These are phyloP conservation scores for Carapus acus DNA, from an alignment of 2,797 vertebrate species.

Conservation along the genomic window DNA sequence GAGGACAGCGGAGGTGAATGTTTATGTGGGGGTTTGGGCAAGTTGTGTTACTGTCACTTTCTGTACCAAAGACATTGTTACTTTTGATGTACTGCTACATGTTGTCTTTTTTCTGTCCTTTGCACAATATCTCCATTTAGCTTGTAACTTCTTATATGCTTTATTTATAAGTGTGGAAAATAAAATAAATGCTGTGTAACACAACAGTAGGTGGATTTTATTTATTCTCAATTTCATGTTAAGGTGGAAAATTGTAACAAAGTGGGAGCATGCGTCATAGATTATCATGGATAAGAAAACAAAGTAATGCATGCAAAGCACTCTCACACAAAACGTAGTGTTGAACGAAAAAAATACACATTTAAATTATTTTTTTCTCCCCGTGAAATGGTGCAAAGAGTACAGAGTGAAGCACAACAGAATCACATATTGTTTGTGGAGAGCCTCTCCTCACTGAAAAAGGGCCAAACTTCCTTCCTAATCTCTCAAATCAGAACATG, in stretches of 20 bases:
- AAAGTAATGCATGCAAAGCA: not conserved
- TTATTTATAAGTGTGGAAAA: conserved; percentile 30
- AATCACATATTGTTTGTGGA: conserved; percentile 11
- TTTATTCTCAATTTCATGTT: not conserved
- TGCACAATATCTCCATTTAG: conserved; percentile 6
- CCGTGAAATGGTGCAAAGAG: conserved; percentile 8
- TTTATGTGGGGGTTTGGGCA: conserved; percentile 9
- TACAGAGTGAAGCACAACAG: not conserved
- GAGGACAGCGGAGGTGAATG: conserved; percentile 4
- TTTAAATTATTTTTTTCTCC: not conserved
- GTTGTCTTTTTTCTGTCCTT: conserved; percentile 13
- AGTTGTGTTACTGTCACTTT: conserved; percentile 12
- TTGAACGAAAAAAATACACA: too few species aligned
- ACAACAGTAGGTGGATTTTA: not conserved
- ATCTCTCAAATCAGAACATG: conserved; percentile 36
- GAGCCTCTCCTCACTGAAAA: conserved; percentile 20
- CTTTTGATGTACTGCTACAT: conserved; percentile 5
- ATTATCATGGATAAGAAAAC: not conserved
- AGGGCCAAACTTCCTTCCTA: conserved; percentile 25
- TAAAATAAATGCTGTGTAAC: conserved; percentile 28
- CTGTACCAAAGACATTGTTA: conserved; percentile 42
- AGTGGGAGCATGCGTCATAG: not conserved
- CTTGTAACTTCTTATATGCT: conserved; percentile 2
- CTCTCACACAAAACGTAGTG: not conserved
- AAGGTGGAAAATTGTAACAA: not conserved